Evolutionary conservation across 1,140 invertebrate species (phyloP).

Genomic region (Bombus pascuorum): DNA sequence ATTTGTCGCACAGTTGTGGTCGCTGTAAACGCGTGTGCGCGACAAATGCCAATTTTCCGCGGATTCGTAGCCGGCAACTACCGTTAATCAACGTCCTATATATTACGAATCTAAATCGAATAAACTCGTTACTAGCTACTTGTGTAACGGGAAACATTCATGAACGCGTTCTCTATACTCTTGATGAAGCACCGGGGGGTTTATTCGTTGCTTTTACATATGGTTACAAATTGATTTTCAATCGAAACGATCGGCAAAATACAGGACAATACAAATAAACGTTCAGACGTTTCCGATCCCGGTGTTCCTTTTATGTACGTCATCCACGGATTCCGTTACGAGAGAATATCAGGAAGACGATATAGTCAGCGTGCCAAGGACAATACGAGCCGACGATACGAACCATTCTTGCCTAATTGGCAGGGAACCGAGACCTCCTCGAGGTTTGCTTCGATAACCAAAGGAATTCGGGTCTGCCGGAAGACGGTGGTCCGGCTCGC

Average conservation of each 20-base stretch:
- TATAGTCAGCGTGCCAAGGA: no score
- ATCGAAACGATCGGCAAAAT: neutral
- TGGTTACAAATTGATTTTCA: neutral
- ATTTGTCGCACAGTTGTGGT: conserved; percentile 38
- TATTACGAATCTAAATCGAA: conserved; percentile 3
- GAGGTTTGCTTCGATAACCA: conserved; percentile 21
- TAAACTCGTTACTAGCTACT: neutral
- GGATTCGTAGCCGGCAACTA: neutral
- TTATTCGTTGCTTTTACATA: neutral
- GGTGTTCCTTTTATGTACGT: no score
- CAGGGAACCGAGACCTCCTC: neutral
- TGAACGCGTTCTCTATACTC: neutral
- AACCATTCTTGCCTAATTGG: neutral
- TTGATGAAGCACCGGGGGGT: neutral
- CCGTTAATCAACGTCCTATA: conserved; percentile 14
- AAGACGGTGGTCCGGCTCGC: conserved; percentile 16
- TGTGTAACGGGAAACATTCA: neutral
- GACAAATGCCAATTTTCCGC: conserved; percentile 29
- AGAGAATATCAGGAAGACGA: no score
- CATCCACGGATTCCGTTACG: no score
- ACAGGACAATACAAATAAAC: neutral
- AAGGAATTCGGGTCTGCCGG: conserved; percentile 32
- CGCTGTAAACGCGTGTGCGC: conserved; percentile 12
- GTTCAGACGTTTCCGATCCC: neutral
- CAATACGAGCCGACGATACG: neutral